Evolutionary conservation across 1,140 invertebrate genomes (phyloP).

Genomic region (Cydia fagiglandana): DNA sequence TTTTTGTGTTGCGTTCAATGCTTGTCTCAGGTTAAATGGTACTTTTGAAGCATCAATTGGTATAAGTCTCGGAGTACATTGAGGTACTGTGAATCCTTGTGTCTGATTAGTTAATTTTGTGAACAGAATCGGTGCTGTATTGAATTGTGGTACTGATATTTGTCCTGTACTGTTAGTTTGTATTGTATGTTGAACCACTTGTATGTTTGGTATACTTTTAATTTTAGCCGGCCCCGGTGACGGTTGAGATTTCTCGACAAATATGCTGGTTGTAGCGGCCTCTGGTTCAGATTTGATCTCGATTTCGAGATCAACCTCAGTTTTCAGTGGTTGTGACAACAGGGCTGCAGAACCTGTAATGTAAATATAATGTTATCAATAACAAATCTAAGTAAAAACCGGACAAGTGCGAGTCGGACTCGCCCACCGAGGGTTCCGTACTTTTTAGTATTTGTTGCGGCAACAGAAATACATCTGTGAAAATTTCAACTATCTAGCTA

Average conservation of each 20-base stretch:
- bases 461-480: no score
- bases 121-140: background rate
- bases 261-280: no score
- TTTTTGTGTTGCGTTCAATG: no score
- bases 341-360: background rate
- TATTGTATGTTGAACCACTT: background rate
- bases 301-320: background rate
- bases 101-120: no score
- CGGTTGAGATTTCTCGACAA: background rate
- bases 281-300: background rate
- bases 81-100: no score
- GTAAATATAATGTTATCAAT: background rate
- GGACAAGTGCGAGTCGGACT: no score
- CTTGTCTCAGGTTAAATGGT: no score
- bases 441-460: no score
- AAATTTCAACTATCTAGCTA: no score
- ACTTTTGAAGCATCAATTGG: no score
- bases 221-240: background rate
- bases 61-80: no score
- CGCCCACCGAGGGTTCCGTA: no score
- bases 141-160: background rate
- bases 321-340: background rate
- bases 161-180: background rate
- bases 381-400: background rate
- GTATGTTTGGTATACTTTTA: background rate